Evolutionary conservation across 2,888 invertebrate genomes (phyloP).

Genomic region (Nesidiocoris tenuis): DNA sequence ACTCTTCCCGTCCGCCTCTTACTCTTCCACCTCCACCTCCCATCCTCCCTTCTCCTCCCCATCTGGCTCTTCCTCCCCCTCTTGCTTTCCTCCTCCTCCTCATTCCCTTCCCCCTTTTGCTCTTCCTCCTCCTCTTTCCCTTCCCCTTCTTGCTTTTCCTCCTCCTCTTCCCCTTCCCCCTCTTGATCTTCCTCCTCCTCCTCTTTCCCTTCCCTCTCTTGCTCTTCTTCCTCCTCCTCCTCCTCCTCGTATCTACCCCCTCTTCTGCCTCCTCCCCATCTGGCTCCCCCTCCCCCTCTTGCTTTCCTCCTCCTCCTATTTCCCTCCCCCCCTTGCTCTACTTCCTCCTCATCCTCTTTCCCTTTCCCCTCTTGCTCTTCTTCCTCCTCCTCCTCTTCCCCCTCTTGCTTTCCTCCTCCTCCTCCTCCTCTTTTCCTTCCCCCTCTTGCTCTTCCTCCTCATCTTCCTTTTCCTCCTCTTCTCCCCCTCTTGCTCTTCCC

Average conservation of each 20-base stretch:
- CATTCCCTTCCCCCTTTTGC: too few species aligned
- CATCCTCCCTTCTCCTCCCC: too few species aligned
- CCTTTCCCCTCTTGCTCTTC: background rate
- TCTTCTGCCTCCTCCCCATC: background rate
- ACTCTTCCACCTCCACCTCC: too few species aligned
- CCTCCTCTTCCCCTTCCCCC: too few species aligned
- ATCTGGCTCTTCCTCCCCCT: too few species aligned
- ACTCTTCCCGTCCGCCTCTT: too few species aligned
- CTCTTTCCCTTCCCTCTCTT: background rate
- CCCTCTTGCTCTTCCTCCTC: background rate
- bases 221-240: background rate
- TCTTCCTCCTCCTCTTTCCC: too few species aligned
- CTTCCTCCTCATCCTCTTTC: background rate
- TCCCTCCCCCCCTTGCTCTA: background rate
- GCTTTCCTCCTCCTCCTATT: background rate
- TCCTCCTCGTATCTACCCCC: background rate
- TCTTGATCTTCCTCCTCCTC: background rate
- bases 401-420: too few species aligned
- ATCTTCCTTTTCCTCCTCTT: background rate
- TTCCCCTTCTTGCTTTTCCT: too few species aligned
- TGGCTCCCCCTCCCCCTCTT: background rate
- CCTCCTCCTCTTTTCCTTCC: background rate
- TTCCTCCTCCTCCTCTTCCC: background rate
- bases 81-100: too few species aligned
- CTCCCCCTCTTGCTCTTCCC: background rate